Conservation (phyloP, 2,113 vertebrate species). For the Lophura nycthemera region DNA sequence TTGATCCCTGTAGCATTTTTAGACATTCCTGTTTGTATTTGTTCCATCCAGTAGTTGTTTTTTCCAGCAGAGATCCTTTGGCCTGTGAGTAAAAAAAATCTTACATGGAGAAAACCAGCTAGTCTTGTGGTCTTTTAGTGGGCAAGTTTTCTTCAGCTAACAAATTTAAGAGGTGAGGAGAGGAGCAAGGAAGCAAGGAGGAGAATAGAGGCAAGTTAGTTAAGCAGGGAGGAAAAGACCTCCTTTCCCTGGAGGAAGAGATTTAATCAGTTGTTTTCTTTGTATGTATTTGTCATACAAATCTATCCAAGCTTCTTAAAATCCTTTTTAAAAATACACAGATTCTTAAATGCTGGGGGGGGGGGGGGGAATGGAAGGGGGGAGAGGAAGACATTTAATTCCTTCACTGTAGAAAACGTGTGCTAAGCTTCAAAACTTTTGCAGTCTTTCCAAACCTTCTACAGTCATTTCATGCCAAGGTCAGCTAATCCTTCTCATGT, state of each 20-base stretch:
- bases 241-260: not conserved
- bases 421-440: not conserved
- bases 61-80: slow-evolving; percentile 83
- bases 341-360: not conserved
- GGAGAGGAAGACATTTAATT: not conserved
- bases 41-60: slow-evolving; percentile 82
- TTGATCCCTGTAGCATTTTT: slow-evolving; percentile 72
- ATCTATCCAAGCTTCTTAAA: not conserved
- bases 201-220: not conserved
- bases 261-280: not conserved
- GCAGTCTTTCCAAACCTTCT: not conserved
- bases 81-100: slow-evolving; percentile 75
- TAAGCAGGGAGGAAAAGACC: not conserved
- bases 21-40: slow-evolving; percentile 88
- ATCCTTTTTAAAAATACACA: not conserved
- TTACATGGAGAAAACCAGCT: not conserved
- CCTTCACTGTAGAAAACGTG: not conserved
- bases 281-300: not conserved
- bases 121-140: not conserved
- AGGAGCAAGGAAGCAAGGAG: too few species aligned
- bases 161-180: not conserved
- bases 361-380: too few species aligned
- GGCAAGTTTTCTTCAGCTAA: not conserved
- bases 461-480: not conserved
- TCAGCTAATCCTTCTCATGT: not conserved